Conservation (phyloP, 2,888 invertebrate genomes). For the Callosobruchus maculatus region DNA sequence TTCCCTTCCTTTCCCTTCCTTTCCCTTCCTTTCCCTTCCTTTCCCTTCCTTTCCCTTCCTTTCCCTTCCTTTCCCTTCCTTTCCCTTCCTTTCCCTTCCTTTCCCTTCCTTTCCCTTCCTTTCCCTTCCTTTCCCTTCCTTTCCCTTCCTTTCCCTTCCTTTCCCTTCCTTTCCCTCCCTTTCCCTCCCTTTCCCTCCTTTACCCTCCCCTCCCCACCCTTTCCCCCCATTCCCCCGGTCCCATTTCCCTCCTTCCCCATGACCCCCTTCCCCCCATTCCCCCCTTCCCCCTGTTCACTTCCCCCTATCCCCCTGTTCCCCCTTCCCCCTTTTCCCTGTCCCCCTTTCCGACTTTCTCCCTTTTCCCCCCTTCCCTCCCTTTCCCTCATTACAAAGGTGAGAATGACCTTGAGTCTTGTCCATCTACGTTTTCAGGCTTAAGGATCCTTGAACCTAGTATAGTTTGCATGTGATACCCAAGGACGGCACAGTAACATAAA, state of each 20-base stretch:
- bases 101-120: not conserved
- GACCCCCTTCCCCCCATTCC: not conserved
- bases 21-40: not conserved
- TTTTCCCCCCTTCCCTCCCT: no score
- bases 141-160: not conserved
- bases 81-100: not conserved
- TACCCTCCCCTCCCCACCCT: not conserved
- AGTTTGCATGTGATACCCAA: no score
- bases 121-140: not conserved
- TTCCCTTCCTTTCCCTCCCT: not conserved
- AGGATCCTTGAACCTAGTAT: no score
- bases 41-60: not conserved
- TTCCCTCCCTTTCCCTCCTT: not conserved
- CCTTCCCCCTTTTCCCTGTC: no score
- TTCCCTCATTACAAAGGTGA: no score
- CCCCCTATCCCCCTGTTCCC: no score
- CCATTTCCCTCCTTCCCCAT: not conserved
- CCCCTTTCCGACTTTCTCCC: no score
- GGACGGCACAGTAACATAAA: no score
- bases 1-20: not conserved
- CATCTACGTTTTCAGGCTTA: no score
- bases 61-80: not conserved
- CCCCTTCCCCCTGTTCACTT: no score
- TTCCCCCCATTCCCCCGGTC: not conserved
- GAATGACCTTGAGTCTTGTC: no score